phyloP scores from a whole-genome alignment of 2,888 invertebrate species.

The Stenchaetothrips biformis region DNA sequence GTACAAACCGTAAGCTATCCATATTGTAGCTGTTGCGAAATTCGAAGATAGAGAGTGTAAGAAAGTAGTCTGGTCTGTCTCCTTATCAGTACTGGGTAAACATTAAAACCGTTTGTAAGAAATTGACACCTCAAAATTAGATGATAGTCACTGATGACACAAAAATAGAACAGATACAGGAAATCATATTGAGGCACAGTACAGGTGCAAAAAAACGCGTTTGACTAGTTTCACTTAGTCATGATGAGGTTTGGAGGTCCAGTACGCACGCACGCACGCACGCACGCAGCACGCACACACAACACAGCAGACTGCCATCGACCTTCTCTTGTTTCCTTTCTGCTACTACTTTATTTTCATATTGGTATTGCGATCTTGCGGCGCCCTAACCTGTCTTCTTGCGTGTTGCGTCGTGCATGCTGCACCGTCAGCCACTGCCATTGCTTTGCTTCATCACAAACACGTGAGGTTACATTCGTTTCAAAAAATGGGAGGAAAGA shows the following conservation, averaged over 20 bases:
- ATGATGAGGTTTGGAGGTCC: neutral
- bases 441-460: neutral
- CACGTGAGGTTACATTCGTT: neutral
- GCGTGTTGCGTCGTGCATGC: too few species aligned
- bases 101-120: neutral
- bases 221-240: slow-evolving; percentile 2
- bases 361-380: too few species aligned
- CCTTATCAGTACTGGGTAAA: neutral
- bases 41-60: neutral
- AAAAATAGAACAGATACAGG: neutral
- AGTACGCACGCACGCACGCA: neutral
- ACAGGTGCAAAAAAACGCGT: neutral
- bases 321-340: neutral
- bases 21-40: neutral
- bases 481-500: neutral
- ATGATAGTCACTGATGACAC: neutral
- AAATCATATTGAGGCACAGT: neutral
- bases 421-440: too few species aligned
- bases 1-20: neutral
- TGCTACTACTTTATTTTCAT: neutral
- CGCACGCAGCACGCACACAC: too few species aligned
- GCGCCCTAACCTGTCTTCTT: too few species aligned
- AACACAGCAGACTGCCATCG: neutral
- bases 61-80: neutral
- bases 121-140: neutral